phyloP scores from a whole-genome alignment of 64 coral and sea anemone genomes.

The Pocillopora damicornis region DNA sequence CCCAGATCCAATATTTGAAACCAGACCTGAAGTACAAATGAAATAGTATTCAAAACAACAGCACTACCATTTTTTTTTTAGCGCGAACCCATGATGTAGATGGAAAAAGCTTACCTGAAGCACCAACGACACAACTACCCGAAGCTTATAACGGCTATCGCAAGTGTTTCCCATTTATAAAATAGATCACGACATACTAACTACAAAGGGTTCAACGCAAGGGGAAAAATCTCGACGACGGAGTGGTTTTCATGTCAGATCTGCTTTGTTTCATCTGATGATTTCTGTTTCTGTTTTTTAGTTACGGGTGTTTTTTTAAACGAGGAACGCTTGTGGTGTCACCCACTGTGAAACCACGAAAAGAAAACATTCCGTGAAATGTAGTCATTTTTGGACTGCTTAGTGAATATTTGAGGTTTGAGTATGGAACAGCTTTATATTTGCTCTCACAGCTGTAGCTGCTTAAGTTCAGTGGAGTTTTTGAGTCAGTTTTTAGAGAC shows the following conservation, averaged over 20 bases:
- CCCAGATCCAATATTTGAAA: neutral
- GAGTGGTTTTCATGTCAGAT: neutral
- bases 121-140: neutral
- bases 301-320: neutral
- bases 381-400: neutral
- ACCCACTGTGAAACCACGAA: neutral
- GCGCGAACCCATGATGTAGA: no score
- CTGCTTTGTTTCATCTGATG: neutral
- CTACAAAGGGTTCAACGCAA: neutral
- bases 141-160: neutral
- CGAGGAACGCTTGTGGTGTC: neutral
- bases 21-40: neutral
- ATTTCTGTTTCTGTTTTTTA: neutral
- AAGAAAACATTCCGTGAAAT: neutral
- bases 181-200: neutral
- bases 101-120: neutral
- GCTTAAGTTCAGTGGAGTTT: neutral
- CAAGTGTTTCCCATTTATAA: neutral
- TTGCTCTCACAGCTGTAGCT: neutral
- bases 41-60: neutral
- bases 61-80: no score
- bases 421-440: neutral
- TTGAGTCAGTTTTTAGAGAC: no score
- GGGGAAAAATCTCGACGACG: neutral
- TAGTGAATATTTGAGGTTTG: neutral